Evolutionary conservation across 2,797 vertebrate genomes (phyloP).

Genomic region (Dryobates pubescens): DNA sequence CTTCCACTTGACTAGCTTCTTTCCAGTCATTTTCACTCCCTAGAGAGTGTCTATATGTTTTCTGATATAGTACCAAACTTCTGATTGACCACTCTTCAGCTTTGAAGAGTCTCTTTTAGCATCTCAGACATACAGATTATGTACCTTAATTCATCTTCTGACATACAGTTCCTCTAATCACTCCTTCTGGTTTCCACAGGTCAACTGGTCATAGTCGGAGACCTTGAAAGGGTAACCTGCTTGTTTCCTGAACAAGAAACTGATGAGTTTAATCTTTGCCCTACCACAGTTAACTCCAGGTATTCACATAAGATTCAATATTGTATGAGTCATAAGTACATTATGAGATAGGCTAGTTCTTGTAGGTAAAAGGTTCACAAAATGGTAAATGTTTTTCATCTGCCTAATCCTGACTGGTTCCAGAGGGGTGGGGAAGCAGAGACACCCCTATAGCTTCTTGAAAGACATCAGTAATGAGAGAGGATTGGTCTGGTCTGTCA

Average conservation of each 20-base stretch:
- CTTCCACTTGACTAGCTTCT: neutral
- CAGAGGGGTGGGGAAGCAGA: neutral
- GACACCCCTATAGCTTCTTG: neutral
- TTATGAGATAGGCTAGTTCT: neutral
- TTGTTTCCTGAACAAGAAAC: neutral
- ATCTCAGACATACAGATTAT: neutral
- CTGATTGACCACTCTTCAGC: neutral
- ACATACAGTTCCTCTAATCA: neutral
- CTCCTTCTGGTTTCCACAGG: neutral
- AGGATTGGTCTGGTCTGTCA: neutral
- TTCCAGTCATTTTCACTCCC: neutral
- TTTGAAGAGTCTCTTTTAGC: neutral
- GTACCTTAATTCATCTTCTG: neutral
- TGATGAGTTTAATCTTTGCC: neutral
- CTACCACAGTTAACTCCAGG: neutral
- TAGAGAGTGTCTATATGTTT: neutral
- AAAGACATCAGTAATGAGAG: neutral
- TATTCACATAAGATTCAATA: neutral
- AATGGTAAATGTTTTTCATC: neutral
- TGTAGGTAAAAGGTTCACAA: neutral
- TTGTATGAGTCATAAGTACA: neutral
- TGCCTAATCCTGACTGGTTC: neutral
- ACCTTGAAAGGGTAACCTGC: neutral
- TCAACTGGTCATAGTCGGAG: neutral
- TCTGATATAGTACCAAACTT: neutral